Evolutionary conservation across 2,888 invertebrate genomes (phyloP).

Genomic region (Drymonia ruficornis): DNA sequence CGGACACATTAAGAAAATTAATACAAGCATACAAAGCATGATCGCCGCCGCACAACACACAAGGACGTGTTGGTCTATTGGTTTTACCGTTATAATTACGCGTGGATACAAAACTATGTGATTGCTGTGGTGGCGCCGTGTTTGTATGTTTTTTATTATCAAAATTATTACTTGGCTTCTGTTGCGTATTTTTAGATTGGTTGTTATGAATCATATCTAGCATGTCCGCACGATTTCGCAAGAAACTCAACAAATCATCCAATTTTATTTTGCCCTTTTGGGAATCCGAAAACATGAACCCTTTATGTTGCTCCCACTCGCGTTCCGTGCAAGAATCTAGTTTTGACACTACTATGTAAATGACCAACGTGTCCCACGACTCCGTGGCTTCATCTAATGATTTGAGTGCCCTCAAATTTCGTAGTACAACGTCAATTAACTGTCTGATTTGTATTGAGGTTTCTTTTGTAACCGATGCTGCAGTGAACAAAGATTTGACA

Average conservation of each 20-base stretch:
- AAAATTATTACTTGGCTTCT: no score
- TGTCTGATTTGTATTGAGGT: background rate
- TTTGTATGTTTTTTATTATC: no score
- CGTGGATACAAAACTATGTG: no score
- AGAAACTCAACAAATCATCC: constrained; percentile 7
- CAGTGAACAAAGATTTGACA: constrained; percentile 10
- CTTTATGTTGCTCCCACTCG: constrained; percentile 20
- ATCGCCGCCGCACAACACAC: constrained; percentile 5
- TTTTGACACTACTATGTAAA: constrained; percentile 16
- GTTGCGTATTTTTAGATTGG: no score
- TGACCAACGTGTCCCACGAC: constrained; percentile 17
- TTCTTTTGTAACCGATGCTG: constrained; percentile 3
- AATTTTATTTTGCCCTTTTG: constrained; percentile 3
- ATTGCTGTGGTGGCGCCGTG: no score
- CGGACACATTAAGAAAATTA: constrained; percentile 9
- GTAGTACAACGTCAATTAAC: constrained; percentile 14
- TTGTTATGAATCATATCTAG: constrained; percentile 8
- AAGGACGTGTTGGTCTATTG: no score
- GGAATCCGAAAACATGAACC: background rate
- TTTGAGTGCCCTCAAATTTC: constrained; percentile 17
- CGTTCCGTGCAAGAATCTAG: constrained; percentile 15
- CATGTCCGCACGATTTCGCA: constrained; percentile 9
- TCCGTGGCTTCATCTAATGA: constrained; percentile 17
- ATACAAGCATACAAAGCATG: constrained; percentile 13
- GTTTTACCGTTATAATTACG: background rate